These are phyloP conservation scores for Orientallactaga sibirica DNA, from an alignment of 2,797 vertebrate genomes.

Conservation along the genomic window DNA sequence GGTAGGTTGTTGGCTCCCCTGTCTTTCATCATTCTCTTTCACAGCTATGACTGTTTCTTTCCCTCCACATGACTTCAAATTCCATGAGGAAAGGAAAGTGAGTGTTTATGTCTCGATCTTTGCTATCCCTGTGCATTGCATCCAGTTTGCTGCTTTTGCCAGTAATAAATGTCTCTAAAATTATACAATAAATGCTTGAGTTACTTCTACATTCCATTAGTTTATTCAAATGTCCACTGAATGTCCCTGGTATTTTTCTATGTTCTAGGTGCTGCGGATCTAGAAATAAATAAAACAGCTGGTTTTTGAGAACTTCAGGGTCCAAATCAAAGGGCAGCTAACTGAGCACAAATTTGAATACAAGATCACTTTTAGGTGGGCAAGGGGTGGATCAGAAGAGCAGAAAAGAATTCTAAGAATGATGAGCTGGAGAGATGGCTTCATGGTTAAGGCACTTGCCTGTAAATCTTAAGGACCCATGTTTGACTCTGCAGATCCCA, in stretches of 20 bases:
- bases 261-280: constrained; percentile 1
- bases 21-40: neutral
- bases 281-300: constrained; percentile 16
- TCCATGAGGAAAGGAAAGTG: neutral
- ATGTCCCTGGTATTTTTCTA: neutral
- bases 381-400: neutral
- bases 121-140: neutral
- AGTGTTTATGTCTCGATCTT: neutral
- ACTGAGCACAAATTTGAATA: constrained; percentile 38
- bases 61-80: constrained; percentile 9
- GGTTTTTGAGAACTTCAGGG: neutral
- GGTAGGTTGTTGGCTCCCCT: neutral
- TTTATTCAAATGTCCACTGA: constrained; percentile 32
- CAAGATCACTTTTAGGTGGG: neutral
- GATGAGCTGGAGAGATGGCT: neutral
- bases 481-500: no score
- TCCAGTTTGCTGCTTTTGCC: neutral
- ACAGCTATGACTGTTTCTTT: constrained; percentile 14
- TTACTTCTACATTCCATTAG: neutral
- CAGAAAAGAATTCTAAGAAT: neutral
- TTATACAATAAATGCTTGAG: neutral
- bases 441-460: no score
- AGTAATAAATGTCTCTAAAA: constrained; percentile 22
- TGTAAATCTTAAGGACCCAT: no score
- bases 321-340: neutral